Percentiles rank a stretch among this genome's conserved stretches.
These are phyloP conservation scores for Ciconia maguari DNA, from an alignment of 2,113 vertebrate genomes.

Conservation along the genomic window DNA sequence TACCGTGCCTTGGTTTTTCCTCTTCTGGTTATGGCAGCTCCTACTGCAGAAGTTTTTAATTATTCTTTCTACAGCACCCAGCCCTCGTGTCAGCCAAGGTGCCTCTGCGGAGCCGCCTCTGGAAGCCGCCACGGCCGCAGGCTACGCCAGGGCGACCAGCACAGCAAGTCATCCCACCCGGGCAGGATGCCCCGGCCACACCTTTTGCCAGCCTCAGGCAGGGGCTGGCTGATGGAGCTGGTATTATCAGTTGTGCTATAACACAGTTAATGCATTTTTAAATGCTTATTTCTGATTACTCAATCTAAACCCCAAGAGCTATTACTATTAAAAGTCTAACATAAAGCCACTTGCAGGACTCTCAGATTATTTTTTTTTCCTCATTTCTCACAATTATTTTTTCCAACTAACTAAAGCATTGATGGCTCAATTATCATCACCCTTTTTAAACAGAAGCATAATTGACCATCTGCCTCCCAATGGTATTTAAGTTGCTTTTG, in stretches of 20 bases:
- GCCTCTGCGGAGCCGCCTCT: background rate
- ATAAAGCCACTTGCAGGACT: background rate
- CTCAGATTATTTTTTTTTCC: background rate
- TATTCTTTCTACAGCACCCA: background rate
- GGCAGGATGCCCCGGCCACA: fast-evolving
- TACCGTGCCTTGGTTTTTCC: background rate
- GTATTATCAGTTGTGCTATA: background rate
- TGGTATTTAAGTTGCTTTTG: background rate
- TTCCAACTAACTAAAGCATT: background rate
- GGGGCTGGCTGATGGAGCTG: background rate
- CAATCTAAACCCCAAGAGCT: background rate
- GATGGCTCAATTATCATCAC: background rate
- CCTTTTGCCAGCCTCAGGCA: background rate
- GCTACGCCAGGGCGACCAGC: background rate
- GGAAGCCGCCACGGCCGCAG: background rate
- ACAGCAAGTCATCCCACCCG: fast-evolving
- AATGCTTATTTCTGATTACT: background rate
- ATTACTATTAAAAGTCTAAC: background rate
- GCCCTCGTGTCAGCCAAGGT: background rate
- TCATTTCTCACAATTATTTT: background rate
- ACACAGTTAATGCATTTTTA: background rate
- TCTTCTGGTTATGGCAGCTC: background rate
- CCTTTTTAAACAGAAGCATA: background rate
- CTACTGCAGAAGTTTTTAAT: background rate
- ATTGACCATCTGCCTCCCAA: background rate